phyloP scores from a whole-genome alignment of 1,140 invertebrate genomes.

The Ostrea edulis region DNA sequence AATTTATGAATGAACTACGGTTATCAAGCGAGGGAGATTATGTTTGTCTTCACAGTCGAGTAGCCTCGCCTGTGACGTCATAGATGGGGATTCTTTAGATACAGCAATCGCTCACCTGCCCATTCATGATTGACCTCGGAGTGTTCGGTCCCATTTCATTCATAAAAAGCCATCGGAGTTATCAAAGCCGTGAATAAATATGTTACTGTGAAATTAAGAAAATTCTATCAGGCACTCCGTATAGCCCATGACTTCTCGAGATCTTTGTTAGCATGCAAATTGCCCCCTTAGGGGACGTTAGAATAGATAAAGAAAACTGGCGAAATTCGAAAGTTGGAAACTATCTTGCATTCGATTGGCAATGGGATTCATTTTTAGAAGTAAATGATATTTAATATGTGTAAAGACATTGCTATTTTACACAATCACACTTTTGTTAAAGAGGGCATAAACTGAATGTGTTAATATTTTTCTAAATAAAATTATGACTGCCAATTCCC shows the following conservation, averaged over 20 bases:
- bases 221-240: background rate
- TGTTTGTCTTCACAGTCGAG: conserved; percentile 45
- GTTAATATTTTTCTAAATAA: no score
- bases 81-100: conserved; percentile 41
- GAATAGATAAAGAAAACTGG: no score
- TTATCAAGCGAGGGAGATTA: conserved; percentile 28
- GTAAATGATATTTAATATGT: no score
- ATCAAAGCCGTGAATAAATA: conserved; percentile 3
- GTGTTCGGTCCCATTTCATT: conserved; percentile 16
- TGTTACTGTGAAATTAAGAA: background rate
- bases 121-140: conserved; percentile 6
- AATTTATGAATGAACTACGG: conserved; percentile 22
- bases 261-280: background rate
- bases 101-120: conserved; percentile 2
- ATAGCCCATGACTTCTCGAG: background rate
- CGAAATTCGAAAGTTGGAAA: no score
- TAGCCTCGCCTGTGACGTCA: conserved; percentile 50
- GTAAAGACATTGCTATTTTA: no score
- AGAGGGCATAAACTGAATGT: no score
- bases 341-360: no score
- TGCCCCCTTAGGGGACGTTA: background rate
- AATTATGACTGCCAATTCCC: no score
- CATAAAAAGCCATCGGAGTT: background rate
- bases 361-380: no score
- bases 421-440: no score